phyloP scores from a whole-genome alignment of 2,113 vertebrate genomes.

The Strix uralensis region DNA sequence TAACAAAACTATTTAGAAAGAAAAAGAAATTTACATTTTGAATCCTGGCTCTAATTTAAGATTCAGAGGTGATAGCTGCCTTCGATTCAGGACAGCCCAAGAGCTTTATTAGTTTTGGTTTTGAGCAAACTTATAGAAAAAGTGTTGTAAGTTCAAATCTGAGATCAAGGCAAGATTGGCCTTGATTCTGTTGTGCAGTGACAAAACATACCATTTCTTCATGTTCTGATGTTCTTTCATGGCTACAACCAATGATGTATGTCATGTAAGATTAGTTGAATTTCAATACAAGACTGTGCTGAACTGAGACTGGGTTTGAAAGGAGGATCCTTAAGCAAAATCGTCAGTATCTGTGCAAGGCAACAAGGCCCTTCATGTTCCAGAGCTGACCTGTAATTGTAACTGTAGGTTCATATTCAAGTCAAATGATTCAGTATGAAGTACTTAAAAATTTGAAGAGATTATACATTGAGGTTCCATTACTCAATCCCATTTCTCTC shows the following conservation, averaged over 20 bases:
- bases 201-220: background rate
- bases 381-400: background rate
- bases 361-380: background rate
- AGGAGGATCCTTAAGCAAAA: background rate
- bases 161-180: background rate
- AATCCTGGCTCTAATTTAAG: background rate
- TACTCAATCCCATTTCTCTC: background rate
- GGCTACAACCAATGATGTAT: background rate
- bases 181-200: background rate
- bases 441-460: background rate
- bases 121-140: background rate
- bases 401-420: background rate
- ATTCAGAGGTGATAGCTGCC: background rate
- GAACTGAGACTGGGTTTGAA: background rate
- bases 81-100: background rate
- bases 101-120: background rate
- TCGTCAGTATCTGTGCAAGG: background rate
- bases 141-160: background rate
- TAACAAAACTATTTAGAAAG: background rate
- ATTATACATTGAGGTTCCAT: background rate
- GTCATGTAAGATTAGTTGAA: background rate
- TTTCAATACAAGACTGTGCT: background rate
- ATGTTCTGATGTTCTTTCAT: background rate
- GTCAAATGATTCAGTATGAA: background rate
- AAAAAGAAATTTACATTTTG: background rate